These are phyloP conservation scores for Bursaphelenchus okinawaensis DNA, from an alignment of 2,888 invertebrate genomes.

Conservation along the genomic window DNA sequence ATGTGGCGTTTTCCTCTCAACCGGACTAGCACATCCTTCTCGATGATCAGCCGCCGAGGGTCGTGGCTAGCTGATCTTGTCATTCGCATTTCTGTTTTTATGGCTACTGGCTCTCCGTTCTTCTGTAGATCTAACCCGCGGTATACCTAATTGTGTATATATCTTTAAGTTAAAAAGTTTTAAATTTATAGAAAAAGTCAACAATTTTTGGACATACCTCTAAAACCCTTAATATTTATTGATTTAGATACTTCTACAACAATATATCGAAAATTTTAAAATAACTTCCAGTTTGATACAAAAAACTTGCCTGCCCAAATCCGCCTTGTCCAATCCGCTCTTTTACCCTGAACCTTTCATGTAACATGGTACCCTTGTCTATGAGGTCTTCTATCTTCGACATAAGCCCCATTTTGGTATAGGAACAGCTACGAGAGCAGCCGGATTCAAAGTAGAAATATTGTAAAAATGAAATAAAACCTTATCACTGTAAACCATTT, in stretches of 20 bases:
- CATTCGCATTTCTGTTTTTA: constrained; percentile 18
- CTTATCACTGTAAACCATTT: too few species aligned
- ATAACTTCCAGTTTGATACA: background rate
- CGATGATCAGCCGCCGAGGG: constrained; percentile 20
- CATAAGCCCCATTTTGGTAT: background rate
- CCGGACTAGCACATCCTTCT: constrained; percentile 19
- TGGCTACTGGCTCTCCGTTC: constrained; percentile 14
- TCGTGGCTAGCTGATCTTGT: constrained; percentile 1
- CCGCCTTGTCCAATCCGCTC: background rate
- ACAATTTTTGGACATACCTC: background rate
- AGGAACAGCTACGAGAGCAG: too few species aligned
- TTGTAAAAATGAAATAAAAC: too few species aligned
- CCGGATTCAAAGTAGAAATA: too few species aligned
- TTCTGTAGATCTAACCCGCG: constrained; percentile 2
- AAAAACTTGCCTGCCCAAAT: background rate
- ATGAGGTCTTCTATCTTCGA: background rate
- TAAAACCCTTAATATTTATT: too few species aligned
- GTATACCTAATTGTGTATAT: constrained; percentile 15
- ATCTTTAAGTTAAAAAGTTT: too few species aligned
- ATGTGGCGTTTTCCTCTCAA: constrained; percentile 21
- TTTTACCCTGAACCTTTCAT: background rate
- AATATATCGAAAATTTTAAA: too few species aligned
- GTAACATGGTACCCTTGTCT: background rate
- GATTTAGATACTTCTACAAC: too few species aligned
- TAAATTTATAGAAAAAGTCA: too few species aligned